These are phyloP conservation scores for Erythrolamprus reginae DNA, from an alignment of 2,113 vertebrate genomes.

Conservation along the genomic window DNA sequence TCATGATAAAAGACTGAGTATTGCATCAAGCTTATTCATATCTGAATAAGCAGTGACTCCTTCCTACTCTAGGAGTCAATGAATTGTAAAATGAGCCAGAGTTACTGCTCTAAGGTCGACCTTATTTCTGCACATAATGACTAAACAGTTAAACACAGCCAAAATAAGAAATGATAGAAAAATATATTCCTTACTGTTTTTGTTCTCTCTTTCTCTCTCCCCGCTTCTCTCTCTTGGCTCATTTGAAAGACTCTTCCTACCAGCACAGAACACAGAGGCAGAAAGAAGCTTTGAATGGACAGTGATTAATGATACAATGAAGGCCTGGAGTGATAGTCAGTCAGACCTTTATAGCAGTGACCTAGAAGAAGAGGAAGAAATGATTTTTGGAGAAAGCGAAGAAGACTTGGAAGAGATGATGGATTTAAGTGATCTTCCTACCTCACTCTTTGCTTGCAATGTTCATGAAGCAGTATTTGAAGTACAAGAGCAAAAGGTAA, in stretches of 20 bases:
- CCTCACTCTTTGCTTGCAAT: conserved; percentile 86
- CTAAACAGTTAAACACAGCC: not conserved
- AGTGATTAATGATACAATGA: conserved; percentile 82
- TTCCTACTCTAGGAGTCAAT: not conserved
- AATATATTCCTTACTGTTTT: not conserved
- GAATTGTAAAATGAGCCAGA: too few relatives aligned
- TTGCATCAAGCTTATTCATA: not conserved
- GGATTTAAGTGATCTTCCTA: conserved; percentile 90
- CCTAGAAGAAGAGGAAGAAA: conserved; percentile 84
- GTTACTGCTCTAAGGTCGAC: not conserved
- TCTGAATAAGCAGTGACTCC: not conserved
- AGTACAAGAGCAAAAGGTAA: conserved; percentile 82
- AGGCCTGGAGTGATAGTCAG: conserved; percentile 81
- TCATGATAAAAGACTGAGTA: not conserved
- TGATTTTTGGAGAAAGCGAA: conserved; percentile 89
- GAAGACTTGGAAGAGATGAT: conserved; percentile 88
- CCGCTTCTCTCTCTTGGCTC: not conserved
- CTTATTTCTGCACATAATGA: conserved; percentile 10
- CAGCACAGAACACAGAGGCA: conserved; percentile 5
- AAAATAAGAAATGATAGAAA: not conserved
- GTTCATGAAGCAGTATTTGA: conserved; percentile 86
- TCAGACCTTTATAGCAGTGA: conserved; percentile 88
- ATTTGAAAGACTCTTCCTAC: conserved; percentile 22
- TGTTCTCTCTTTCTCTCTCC: not conserved
- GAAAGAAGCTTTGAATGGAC: conserved; percentile 1